Evolutionary conservation across 2,113 vertebrate genomes (phyloP), one percentile per base, ranked within the genome.

Genomic region (Desmodus rotundus): DNA sequence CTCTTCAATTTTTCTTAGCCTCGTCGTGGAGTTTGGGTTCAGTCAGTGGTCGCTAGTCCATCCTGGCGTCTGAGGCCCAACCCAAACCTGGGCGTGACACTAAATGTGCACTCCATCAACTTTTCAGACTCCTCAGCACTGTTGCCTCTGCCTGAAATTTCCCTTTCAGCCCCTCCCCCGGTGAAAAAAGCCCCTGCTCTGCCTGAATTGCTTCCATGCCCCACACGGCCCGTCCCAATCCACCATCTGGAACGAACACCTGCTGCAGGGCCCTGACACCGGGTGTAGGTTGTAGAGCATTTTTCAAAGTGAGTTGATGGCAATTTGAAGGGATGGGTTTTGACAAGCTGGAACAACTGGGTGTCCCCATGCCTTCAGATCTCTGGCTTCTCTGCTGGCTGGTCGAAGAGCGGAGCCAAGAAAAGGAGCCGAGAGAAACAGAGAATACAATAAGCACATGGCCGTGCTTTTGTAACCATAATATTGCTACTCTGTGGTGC

Each of bases 291-390:
- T 9, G 17, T 1, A 38, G 16, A 70, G 15, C 10, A 50, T 28
- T 94, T 93, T 92, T 82, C 91, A 94, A 43, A 91, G 43, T 13
- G 47, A 77, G 61, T 3, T 78, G 63, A 52, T 85, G 72, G 80
- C 67, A 15, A 61, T 67, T 86, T 87, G 16, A n/a, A 92, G 73
- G 33, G 28, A n/a, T 3, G n/a, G 74, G 41, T 70, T 56, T 31
- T 41, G 89, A 92, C 45, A 84, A n/a, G 58, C 24, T 16, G 38
- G 45, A 87, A 72, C 52, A 68, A 87, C n/a, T 89, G 74, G 7
- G 36, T 20, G 76, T 50, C n/a, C 65, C 70, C 11, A 3, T 63
- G 36, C 65, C 31, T 43, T 73, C 52, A 68, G 33, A 67, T 38
- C 24, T 8, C 0, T 3, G 50, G 38, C n/a, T 81, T 70, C 38